A percentile compares a stretch with the other conserved stretches of the same genome.
Evolutionary conservation across 2,888 invertebrate species (phyloP).

Genomic region (Miltochrista miniata): DNA sequence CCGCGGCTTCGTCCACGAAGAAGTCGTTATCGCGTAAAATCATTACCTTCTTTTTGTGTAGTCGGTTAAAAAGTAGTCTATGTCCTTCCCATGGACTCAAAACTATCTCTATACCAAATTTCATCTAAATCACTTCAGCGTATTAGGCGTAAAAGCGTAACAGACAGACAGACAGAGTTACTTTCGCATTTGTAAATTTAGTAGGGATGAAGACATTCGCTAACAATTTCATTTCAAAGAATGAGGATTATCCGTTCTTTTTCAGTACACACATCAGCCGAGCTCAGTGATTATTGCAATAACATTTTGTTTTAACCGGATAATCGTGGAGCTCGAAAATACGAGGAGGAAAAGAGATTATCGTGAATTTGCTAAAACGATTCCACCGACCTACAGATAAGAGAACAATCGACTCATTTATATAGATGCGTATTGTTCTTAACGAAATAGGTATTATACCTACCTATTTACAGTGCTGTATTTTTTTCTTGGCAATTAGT

Average conservation of each 20-base stretch:
- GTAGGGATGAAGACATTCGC: background rate
- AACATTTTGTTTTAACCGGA: constrained; percentile 71
- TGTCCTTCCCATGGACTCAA: too few relatives aligned
- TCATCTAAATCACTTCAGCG: too few relatives aligned
- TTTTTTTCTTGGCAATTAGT: too few relatives aligned
- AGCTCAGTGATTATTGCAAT: constrained; percentile 64
- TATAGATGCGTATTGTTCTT: constrained; percentile 25
- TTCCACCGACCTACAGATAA: constrained; percentile 62
- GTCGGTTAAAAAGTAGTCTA: too few relatives aligned
- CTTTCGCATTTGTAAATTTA: too few relatives aligned
- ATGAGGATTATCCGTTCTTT: constrained; percentile 15
- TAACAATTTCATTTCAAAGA: constrained; percentile 5
- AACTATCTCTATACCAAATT: too few relatives aligned
- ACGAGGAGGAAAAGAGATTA: constrained; percentile 62
- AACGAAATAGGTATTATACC: constrained; percentile 11
- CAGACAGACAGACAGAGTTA: too few relatives aligned
- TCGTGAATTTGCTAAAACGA: constrained; percentile 67
- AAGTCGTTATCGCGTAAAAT: too few relatives aligned
- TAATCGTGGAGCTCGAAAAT: constrained; percentile 58
- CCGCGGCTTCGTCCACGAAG: too few relatives aligned
- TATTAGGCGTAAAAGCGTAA: too few relatives aligned
- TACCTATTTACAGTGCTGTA: too few relatives aligned
- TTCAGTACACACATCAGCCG: constrained; percentile 19
- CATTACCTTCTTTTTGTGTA: too few relatives aligned
- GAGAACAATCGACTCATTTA: constrained; percentile 62